A percentile compares a stretch with the other conserved stretches of the same genome.
Evolutionary conservation across 2,888 invertebrate species (phyloP).

Genomic region (Venustoraphidia nigricollis): DNA sequence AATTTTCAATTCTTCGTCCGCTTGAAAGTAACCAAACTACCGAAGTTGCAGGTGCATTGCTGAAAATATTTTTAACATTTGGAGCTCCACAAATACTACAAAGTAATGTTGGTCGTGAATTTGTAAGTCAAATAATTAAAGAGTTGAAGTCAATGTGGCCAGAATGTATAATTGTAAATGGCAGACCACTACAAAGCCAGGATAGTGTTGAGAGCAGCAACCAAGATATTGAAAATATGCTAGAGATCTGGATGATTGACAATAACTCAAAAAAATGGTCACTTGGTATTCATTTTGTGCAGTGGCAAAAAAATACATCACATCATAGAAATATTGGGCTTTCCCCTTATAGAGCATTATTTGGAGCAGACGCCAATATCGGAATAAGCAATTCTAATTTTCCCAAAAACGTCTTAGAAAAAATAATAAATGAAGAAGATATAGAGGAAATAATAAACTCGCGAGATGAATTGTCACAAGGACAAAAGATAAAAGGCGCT

Average conservation of each 20-base stretch:
- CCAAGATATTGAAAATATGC: slow-evolving; percentile 15
- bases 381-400: not conserved
- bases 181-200: slow-evolving; percentile 10
- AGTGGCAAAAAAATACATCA: slow-evolving; percentile 7
- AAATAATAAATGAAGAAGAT: too few species aligned
- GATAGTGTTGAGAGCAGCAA: slow-evolving; percentile 11
- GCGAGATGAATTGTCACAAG: too few species aligned
- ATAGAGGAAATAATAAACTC: too few species aligned
- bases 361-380: slow-evolving; percentile 6
- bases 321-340: slow-evolving; percentile 8
- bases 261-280: slow-evolving; percentile 14
- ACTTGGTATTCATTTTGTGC: not conserved
- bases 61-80: too few species aligned
- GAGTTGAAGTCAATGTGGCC: slow-evolving; percentile 11
- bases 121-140: slow-evolving; percentile 14
- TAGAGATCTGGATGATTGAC: slow-evolving; percentile 12
- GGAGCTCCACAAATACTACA: not conserved
- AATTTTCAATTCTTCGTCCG: not conserved
- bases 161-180: slow-evolving; percentile 7
- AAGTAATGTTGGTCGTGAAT: slow-evolving; percentile 6
- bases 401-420: too few species aligned
- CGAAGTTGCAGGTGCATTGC: too few species aligned
- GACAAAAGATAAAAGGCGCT: too few species aligned
- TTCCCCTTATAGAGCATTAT: slow-evolving; percentile 9
- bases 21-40: not conserved